Percentiles rank a stretch among this genome's conserved stretches.
These are phyloP conservation scores for Sabatieria punctata DNA, from an alignment of 2,888 invertebrate genomes.

Conservation along the genomic window DNA sequence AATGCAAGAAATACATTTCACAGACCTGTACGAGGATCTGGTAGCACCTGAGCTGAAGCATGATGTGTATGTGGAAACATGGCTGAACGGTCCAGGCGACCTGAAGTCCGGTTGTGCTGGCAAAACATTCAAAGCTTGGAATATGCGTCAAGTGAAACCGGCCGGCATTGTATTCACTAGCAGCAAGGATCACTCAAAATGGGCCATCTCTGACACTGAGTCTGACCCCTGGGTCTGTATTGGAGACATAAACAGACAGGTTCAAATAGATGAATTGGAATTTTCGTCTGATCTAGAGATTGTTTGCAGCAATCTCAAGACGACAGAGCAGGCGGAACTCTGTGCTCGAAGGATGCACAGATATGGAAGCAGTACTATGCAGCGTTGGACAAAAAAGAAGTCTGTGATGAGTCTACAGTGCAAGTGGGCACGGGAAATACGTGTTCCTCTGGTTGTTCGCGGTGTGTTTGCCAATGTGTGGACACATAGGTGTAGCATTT, in stretches of 20 bases:
- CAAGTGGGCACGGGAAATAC: too few species aligned
- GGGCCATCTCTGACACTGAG: conserved; percentile 23
- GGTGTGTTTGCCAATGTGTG: too few species aligned
- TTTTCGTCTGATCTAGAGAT: too few species aligned
- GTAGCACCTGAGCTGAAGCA: conserved; percentile 25
- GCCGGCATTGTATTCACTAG: conserved; percentile 9
- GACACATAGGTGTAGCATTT: too few species aligned
- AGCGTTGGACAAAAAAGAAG: not conserved
- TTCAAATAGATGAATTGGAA: conserved; percentile 16
- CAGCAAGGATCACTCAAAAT: conserved; percentile 32
- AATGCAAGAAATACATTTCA: too few species aligned
- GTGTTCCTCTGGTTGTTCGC: too few species aligned
- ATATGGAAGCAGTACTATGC: not conserved
- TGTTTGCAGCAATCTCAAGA: not conserved
- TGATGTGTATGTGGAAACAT: conserved; percentile 28
- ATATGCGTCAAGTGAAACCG: conserved; percentile 12
- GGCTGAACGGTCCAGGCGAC: conserved; percentile 29
- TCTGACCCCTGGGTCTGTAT: conserved; percentile 27
- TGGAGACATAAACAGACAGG: conserved; percentile 34
- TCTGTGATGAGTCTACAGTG: too few species aligned
- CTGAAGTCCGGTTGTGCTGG: conserved; percentile 4
- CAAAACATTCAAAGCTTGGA: conserved; percentile 10
- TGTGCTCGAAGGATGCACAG: not conserved
- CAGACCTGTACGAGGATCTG: conserved; percentile 31
- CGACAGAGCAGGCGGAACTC: conserved; percentile 2